Conservation (phyloP, 2,888 invertebrate genomes). For the Thysanoteuthis rhombus region DNA sequence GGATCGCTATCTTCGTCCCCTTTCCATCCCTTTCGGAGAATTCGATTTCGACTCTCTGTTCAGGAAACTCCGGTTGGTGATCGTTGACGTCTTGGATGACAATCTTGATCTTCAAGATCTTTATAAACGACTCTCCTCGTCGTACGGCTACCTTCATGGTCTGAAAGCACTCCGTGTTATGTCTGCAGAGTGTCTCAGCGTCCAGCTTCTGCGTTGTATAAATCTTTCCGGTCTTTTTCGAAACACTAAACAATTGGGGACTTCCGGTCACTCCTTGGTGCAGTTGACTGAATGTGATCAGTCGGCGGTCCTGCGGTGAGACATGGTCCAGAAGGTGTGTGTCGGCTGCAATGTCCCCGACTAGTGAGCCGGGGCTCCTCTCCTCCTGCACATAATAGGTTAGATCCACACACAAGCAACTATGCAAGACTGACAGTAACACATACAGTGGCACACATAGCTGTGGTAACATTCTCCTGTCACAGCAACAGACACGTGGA, state of each 20-base stretch:
- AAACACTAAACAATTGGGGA: background rate
- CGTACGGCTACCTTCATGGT: background rate
- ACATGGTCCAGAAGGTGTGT: constrained; percentile 12
- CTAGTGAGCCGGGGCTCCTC: background rate
- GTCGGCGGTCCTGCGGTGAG: background rate
- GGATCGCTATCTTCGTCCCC: background rate
- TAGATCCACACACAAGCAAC: background rate
- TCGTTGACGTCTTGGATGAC: background rate
- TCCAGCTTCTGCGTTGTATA: background rate
- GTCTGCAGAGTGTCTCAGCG: background rate
- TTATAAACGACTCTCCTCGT: background rate
- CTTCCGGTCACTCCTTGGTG: background rate
- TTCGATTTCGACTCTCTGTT: background rate
- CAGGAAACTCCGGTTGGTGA: background rate
- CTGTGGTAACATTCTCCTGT: background rate
- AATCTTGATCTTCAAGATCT: background rate
- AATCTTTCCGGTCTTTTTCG: constrained; percentile 12
- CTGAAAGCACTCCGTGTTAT: background rate
- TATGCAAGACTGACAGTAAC: background rate
- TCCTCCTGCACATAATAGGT: background rate
- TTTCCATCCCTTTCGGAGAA: background rate
- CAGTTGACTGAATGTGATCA: background rate
- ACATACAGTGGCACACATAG: background rate
- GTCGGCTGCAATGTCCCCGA: background rate
- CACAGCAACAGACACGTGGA: background rate